These are phyloP conservation scores for Pseudococcus jackbeardsleyi DNA, from an alignment of 2,888 invertebrate genomes.

Conservation along the genomic window DNA sequence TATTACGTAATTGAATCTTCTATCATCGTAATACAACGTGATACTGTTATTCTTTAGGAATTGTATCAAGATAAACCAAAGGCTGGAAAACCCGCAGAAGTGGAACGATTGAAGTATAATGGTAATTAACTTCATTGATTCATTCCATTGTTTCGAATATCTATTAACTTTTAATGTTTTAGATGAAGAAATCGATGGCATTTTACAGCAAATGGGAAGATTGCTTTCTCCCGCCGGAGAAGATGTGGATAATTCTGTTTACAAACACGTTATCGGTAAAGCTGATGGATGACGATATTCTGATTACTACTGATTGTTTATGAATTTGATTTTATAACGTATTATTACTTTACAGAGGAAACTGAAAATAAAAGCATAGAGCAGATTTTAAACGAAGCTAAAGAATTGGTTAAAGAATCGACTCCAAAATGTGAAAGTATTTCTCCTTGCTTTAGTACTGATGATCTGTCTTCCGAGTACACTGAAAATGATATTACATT, in stretches of 20 bases:
- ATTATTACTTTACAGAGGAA: slow-evolving; percentile 51
- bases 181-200: slow-evolving; percentile 61
- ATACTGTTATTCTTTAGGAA: slow-evolving; percentile 18
- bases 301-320: background rate
- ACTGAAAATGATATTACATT: slow-evolving; percentile 45
- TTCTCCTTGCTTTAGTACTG: slow-evolving; percentile 51
- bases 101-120: slow-evolving; percentile 31
- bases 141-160: background rate
- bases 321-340: background rate
- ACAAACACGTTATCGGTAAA: slow-evolving; percentile 64
- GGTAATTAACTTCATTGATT: slow-evolving; percentile 7
- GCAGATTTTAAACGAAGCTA: slow-evolving; percentile 62
- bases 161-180: background rate
- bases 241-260: slow-evolving; percentile 57
- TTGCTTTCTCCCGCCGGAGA: slow-evolving; percentile 61
- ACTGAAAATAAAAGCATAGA: slow-evolving; percentile 64
- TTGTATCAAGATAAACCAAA: slow-evolving; percentile 46
- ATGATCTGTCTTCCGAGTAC: slow-evolving; percentile 58
- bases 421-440: slow-evolving; percentile 37
- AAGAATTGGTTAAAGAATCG: slow-evolving; percentile 56
- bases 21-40: no score
- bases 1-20: no score
- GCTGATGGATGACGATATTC: no score
- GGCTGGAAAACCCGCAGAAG: background rate
- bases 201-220: slow-evolving; percentile 62